These are phyloP conservation scores for Notechis scutatus DNA, from an alignment of 2,113 vertebrate species.

Conservation along the genomic window DNA sequence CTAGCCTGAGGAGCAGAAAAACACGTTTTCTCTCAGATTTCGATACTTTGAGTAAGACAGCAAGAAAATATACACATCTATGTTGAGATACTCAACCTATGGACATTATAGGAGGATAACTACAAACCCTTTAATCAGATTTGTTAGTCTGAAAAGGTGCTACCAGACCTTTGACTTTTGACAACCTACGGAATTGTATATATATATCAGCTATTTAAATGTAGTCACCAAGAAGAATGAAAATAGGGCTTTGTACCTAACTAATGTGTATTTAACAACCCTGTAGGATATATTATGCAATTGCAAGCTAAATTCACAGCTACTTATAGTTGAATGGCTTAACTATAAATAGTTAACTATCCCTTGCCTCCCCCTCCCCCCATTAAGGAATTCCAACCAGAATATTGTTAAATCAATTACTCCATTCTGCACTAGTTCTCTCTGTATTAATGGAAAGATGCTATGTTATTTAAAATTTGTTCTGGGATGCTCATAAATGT, in stretches of 20 bases:
- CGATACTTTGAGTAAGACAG: not conserved
- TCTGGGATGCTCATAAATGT: not conserved
- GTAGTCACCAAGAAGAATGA: not conserved
- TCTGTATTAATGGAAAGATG: not conserved
- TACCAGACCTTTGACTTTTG: not conserved
- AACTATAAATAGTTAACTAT: not conserved
- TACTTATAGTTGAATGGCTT: not conserved
- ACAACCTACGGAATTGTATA: not conserved
- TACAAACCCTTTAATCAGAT: not conserved
- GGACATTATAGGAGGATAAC: not conserved
- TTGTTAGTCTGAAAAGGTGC: not conserved
- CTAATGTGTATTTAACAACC: not conserved
- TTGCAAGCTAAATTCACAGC: not conserved
- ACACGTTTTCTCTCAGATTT: not conserved
- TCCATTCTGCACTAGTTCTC: not conserved
- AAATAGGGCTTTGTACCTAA: not conserved
- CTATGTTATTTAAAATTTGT: not conserved
- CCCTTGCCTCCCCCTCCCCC: not conserved
- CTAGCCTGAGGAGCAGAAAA: not conserved
- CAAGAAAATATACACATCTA: not conserved
- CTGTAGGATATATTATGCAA: not conserved
- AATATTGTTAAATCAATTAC: not conserved
- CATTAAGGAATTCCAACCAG: not conserved
- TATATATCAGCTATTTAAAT: not conserved
- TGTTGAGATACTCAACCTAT: not conserved